Evolutionary conservation across 2,888 invertebrate species (phyloP).

Genomic region (Phortica okadai): DNA sequence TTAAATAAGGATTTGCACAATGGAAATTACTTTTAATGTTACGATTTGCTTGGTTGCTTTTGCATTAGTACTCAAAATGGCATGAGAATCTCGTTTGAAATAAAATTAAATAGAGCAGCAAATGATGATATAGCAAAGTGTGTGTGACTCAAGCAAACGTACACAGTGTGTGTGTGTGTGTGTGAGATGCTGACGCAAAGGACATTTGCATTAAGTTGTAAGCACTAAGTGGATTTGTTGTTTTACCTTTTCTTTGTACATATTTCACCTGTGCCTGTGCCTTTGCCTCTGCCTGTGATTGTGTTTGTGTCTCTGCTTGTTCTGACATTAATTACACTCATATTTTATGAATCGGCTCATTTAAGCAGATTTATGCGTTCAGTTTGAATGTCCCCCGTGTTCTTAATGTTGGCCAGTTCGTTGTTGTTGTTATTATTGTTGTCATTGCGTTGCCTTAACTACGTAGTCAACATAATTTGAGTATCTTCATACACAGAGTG

Average conservation of each 20-base stretch:
- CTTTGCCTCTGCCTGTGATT: not conserved
- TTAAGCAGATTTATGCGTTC: constrained; percentile 17
- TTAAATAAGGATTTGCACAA: constrained; percentile 65
- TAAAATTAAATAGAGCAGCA: constrained; percentile 43
- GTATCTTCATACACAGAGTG: too few relatives aligned
- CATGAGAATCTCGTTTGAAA: constrained; percentile 34
- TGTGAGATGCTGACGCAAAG: constrained; percentile 6
- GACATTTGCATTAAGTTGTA: constrained; percentile 19
- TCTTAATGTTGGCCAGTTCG: too few relatives aligned
- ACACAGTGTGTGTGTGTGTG: not conserved
- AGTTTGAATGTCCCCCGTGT: not conserved
- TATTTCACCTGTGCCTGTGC: not conserved
- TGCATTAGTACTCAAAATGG: constrained; percentile 51
- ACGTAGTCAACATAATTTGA: too few relatives aligned
- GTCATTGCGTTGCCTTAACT: not conserved
- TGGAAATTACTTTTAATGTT: constrained; percentile 65
- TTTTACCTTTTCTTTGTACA: not conserved
- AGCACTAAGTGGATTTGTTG: not conserved
- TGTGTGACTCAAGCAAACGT: not conserved
- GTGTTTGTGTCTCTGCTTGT: not conserved
- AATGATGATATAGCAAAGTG: constrained; percentile 34
- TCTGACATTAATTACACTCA: constrained; percentile 33
- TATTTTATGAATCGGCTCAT: constrained; percentile 25
- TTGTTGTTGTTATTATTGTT: too few relatives aligned
- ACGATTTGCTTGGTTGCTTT: constrained; percentile 54